phyloP scores from a whole-genome alignment of 2,888 invertebrate species.

The Coremacera marginata region DNA sequence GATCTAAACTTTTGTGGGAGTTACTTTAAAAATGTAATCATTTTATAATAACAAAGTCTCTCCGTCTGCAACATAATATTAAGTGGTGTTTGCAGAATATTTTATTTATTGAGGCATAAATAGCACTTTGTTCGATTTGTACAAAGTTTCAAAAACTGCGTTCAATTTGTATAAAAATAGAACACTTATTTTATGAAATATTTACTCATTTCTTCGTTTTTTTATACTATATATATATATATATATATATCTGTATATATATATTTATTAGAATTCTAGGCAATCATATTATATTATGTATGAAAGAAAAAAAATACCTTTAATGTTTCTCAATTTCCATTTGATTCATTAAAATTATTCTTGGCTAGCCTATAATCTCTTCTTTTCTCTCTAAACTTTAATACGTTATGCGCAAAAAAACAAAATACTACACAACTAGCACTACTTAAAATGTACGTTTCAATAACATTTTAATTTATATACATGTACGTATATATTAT shows the following conservation, averaged over 20 bases:
- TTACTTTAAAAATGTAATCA: too few relatives aligned
- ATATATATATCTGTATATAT: too few relatives aligned
- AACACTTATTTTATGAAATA: background rate
- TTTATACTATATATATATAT: too few relatives aligned
- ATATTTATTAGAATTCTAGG: background rate
- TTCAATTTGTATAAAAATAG: background rate
- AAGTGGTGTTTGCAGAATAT: too few relatives aligned
- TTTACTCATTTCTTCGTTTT: slow-evolving; percentile 1
- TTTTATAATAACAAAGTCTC: too few relatives aligned
- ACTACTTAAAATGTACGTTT: slow-evolving; percentile 43
- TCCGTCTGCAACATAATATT: too few relatives aligned
- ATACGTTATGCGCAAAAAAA: slow-evolving; percentile 32
- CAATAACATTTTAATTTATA: slow-evolving; percentile 32
- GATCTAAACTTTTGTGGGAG: too few relatives aligned
- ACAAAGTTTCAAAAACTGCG: too few relatives aligned
- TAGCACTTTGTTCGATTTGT: too few relatives aligned
- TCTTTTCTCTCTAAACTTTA: slow-evolving; percentile 33
- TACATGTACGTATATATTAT: background rate
- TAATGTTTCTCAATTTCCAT: background rate
- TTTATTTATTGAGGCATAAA: too few relatives aligned
- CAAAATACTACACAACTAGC: slow-evolving; percentile 30
- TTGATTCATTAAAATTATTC: slow-evolving; percentile 12
- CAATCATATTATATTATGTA: slow-evolving; percentile 1
- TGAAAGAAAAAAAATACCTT: background rate
- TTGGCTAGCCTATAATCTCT: slow-evolving; percentile 53